Base-by-base conservation (phyloP, 1,140 invertebrate species). In the Sminthurinus signatus region DNA sequence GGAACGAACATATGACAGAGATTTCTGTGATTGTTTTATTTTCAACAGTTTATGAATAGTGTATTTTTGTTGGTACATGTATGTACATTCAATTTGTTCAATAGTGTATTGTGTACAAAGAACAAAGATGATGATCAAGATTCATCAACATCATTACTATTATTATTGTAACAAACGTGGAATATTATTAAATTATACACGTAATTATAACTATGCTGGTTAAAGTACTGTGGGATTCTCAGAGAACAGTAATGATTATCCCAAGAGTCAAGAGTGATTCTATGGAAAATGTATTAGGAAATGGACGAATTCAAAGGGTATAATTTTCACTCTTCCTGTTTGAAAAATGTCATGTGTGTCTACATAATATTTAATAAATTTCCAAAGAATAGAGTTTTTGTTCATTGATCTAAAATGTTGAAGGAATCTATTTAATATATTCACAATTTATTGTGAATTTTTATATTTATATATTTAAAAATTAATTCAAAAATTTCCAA, bases 201-300 rank as follows among this genome's bases (percentile, higher is more conserved):
- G n/a, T 56, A 32, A 56, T 12, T 56, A 23, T 39, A 36, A 36
- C 15, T 17, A 58, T 58, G 56, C 44, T 58, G 42, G 56, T 58
- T 58, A 36, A 50, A 48, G 58, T 60, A 28, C 27, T 50, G 32
- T 60, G 58, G 58, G 58, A 60, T n/a, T 31, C 58, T 8, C 43
- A 39, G 42, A 60, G 44, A 46, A n/a, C 10, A n/a, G 44, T 5
- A 15, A 15, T 36, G 32, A 36, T 15, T 8, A 36, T 8, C 15
- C 32, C 32, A 8, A 36, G 15, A 36, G 32, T 36, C 32, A 36
- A 36, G n/a, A n/a, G n/a, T 15, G 32, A 36, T 15, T 36, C 32
- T 36, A 36, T 36, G 5, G 32, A 8, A 5, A 15, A n/a, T n/a
- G n/a, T n/a, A n/a, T n/a, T n/a, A n/a, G n/a, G n/a, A n/a, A n/a